Conservation (phyloP, 2,888 invertebrate genomes). For the Epinotia brunnichana region DNA sequence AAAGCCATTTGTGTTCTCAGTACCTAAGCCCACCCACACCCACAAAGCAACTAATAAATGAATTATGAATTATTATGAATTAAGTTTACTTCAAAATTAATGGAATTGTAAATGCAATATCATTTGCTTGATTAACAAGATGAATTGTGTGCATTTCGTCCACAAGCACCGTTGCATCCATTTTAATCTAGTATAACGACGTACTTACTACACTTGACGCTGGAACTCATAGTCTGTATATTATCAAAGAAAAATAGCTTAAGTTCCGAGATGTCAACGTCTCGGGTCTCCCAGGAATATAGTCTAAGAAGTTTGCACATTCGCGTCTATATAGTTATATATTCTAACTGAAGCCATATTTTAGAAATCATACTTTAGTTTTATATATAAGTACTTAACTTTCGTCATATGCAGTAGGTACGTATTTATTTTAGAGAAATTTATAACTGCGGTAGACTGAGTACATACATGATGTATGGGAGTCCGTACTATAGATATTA, state of each 20-base stretch:
- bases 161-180: background rate
- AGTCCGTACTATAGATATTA: too few relatives aligned
- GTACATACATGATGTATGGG: too few relatives aligned
- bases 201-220: slow-evolving; percentile 13
- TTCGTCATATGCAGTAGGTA: background rate
- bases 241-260: slow-evolving; percentile 36
- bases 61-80: too few relatives aligned
- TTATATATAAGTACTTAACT: background rate
- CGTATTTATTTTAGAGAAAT: background rate
- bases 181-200: slow-evolving; percentile 42
- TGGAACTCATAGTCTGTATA: slow-evolving; percentile 11
- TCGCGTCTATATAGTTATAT: slow-evolving; percentile 28
- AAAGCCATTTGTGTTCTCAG: background rate
- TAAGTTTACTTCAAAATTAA: background rate
- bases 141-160: background rate
- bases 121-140: slow-evolving; percentile 15
- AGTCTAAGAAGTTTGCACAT: slow-evolving; percentile 29
- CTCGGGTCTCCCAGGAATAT: slow-evolving; percentile 12
- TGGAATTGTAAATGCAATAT: slow-evolving; percentile 15
- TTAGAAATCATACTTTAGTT: slow-evolving; percentile 14
- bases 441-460: background rate
- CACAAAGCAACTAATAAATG: too few relatives aligned
- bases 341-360: slow-evolving; percentile 23
- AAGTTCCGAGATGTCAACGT: slow-evolving; percentile 42
- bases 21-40: too few relatives aligned